Evolutionary conservation across 1,140 invertebrate species (phyloP).

Genomic region (Drosophila pseudoananassae): DNA sequence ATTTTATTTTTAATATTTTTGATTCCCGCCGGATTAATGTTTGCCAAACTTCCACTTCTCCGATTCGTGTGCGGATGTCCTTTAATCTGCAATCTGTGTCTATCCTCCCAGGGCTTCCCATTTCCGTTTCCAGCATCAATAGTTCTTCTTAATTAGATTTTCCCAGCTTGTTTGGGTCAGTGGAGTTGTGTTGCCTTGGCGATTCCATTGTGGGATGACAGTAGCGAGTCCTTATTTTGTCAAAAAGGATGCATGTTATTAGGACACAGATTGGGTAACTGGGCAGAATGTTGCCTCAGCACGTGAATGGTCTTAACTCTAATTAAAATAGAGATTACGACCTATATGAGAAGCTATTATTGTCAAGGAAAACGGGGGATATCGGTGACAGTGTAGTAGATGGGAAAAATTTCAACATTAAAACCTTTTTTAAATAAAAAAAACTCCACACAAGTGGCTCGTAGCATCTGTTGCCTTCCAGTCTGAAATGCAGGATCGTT

Average conservation of each 20-base stretch:
- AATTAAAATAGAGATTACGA: not conserved
- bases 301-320: not conserved
- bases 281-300: not conserved
- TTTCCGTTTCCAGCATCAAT: slow-evolving; percentile 35
- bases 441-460: not conserved
- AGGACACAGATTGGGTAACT: not conserved
- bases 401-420: not conserved
- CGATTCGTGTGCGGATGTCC: slow-evolving; percentile 6
- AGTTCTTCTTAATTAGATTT: slow-evolving; percentile 63
- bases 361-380: too few relatives aligned
- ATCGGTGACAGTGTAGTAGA: too few relatives aligned
- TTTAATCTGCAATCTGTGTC: slow-evolving; percentile 13
- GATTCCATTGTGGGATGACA: slow-evolving; percentile 18
- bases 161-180: slow-evolving; percentile 13
- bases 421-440: not conserved
- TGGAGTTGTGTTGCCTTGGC: slow-evolving; percentile 23
- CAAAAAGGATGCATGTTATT: slow-evolving; percentile 22
- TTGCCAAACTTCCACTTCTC: slow-evolving; percentile 22
- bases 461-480: not conserved
- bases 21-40: slow-evolving; percentile 22
- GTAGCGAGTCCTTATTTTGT: slow-evolving; percentile 14
- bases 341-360: too few relatives aligned
- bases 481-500: not conserved
- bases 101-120: slow-evolving; percentile 1
- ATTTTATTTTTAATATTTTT: slow-evolving; percentile 56